Percentiles rank a stretch among this genome's conserved stretches.
These are phyloP conservation scores for Guaruba guarouba DNA, from an alignment of 2,113 vertebrate genomes.

Conservation along the genomic window DNA sequence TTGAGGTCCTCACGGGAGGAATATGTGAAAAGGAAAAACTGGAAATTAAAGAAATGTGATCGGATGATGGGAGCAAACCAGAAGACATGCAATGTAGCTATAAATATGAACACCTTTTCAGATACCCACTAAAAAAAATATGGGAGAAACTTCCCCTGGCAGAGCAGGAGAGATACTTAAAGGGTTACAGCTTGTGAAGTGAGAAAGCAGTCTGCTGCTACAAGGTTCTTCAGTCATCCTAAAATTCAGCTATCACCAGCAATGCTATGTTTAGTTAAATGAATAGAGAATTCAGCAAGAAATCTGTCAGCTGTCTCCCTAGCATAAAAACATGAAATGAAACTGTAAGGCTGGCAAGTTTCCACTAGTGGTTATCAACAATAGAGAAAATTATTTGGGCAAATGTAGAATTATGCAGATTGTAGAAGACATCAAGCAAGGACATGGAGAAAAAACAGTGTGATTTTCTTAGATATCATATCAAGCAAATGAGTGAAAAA, in stretches of 20 bases:
- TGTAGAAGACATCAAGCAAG: not conserved
- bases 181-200: not conserved
- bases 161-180: not conserved
- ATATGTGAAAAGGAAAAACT: not conserved
- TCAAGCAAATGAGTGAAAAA: not conserved
- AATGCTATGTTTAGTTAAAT: not conserved
- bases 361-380: constrained; percentile 2
- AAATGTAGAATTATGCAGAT: not conserved
- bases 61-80: not conserved
- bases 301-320: constrained; percentile 32
- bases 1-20: not conserved
- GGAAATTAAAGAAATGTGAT: not conserved
- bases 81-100: not conserved
- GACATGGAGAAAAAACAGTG: not conserved
- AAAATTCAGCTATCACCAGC: not conserved
- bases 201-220: not conserved
- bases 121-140: not conserved
- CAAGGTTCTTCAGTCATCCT: not conserved
- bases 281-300: constrained; percentile 14
- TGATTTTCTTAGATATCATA: not conserved
- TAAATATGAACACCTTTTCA: not conserved
- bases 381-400: constrained; percentile 6
- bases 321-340: not conserved
- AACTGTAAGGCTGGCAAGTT: constrained; percentile 16
- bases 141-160: not conserved